phyloP scores from a whole-genome alignment of 2,888 invertebrate species.

The Odontomyia ornata region DNA sequence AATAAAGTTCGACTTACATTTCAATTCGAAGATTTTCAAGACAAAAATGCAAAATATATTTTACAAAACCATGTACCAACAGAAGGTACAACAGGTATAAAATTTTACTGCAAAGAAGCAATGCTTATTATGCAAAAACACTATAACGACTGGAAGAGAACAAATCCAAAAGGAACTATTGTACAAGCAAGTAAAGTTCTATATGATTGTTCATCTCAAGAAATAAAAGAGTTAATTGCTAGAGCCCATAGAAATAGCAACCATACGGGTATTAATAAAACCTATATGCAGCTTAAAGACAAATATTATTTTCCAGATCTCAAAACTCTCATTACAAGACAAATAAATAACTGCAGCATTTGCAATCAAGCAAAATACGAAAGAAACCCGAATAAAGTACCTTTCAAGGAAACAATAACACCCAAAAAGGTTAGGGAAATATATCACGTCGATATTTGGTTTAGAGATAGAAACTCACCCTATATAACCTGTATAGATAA shows the following conservation, averaged over 20 bases:
- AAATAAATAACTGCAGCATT: slow-evolving; percentile 6
- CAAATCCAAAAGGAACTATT: background rate
- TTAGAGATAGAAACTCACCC: background rate
- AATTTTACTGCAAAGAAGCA: background rate
- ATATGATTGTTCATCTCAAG: background rate
- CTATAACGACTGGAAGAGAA: background rate
- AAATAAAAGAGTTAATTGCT: background rate
- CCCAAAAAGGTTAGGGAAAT: background rate
- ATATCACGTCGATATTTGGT: slow-evolving; percentile 2
- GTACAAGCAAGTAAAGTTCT: background rate
- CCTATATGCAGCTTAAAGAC: background rate
- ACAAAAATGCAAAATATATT: background rate
- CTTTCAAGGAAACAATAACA: background rate
- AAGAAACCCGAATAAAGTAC: background rate
- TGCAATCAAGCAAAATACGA: slow-evolving; percentile 4
- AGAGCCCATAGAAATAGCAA: background rate
- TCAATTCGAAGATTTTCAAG: background rate
- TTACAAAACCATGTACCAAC: background rate
- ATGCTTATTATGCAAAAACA: background rate
- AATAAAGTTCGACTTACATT: background rate
- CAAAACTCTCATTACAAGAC: background rate
- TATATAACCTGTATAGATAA: slow-evolving; percentile 8
- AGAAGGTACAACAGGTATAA: background rate
- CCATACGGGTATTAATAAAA: background rate
- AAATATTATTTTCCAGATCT: slow-evolving; percentile 9